Evolutionary conservation across 30 jellyfish, hydroid and myxozoan species (phyloP).

Genomic region (Cassiopea xamachana): DNA sequence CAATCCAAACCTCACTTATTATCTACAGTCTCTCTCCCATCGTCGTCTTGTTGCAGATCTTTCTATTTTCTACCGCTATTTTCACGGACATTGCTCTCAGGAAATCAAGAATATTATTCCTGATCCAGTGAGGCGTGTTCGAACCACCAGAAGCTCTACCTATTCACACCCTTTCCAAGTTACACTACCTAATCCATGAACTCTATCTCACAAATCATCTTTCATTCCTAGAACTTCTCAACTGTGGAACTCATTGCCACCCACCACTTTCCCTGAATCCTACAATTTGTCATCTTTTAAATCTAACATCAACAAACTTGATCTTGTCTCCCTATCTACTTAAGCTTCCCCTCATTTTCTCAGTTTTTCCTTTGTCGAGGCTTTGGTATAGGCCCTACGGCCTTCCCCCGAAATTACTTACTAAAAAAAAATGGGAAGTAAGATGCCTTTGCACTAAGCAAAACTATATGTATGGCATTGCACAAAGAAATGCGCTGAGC

Average conservation of each 20-base stretch:
- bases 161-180: not conserved
- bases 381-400: not conserved
- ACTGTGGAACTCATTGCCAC: not conserved
- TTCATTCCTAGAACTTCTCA: slow-evolving; percentile 1
- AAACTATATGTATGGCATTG: too few species aligned
- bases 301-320: slow-evolving; percentile 1
- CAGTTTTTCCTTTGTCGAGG: not conserved
- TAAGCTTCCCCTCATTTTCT: not conserved
- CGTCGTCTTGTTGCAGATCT: slow-evolving; percentile 3
- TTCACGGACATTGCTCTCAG: slow-evolving; percentile 19
- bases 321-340: not conserved
- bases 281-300: not conserved
- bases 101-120: slow-evolving; percentile 1
- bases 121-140: slow-evolving; percentile 8
- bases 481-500: too few species aligned
- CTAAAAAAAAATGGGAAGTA: not conserved
- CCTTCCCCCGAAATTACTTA: not conserved
- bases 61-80: not conserved
- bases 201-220: not conserved
- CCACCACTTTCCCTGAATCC: not conserved
- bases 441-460: not conserved
- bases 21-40: slow-evolving; percentile 23
- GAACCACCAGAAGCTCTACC: not conserved
- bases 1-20: not conserved
- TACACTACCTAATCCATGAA: not conserved